A percentile compares a stretch with the other conserved stretches of the same genome.
phyloP scores from a whole-genome alignment of 2,113 vertebrate species.

The Alces alces region DNA sequence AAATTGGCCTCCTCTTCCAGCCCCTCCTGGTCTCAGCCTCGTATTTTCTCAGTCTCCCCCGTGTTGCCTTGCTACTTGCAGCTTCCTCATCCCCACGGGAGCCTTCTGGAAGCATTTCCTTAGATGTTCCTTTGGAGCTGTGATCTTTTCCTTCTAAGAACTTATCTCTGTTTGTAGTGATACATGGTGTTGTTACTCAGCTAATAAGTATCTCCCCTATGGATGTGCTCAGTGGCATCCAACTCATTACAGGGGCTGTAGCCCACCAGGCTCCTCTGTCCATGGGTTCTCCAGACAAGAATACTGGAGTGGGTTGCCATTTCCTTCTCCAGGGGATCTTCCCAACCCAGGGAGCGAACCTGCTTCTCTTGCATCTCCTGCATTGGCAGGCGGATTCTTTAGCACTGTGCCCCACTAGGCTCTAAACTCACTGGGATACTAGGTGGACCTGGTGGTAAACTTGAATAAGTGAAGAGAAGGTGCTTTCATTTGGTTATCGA shows the following conservation, averaged over 20 bases:
- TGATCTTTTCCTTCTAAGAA: neutral
- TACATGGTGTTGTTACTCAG: neutral
- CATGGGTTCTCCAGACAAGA: neutral
- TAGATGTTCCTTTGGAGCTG: neutral
- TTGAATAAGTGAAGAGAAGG: neutral
- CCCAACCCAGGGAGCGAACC: neutral
- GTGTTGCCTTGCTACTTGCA: neutral
- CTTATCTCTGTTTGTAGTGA: neutral
- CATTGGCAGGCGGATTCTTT: neutral
- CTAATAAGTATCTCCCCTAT: neutral
- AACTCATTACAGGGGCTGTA: neutral
- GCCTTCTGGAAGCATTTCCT: neutral
- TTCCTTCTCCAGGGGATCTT: neutral
- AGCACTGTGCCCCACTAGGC: neutral
- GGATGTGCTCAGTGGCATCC: neutral
- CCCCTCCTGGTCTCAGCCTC: neutral
- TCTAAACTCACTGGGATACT: neutral
- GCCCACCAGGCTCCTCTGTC: neutral
- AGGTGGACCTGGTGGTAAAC: neutral
- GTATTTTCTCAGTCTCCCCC: neutral
- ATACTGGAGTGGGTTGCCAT: neutral
- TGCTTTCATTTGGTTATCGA: neutral
- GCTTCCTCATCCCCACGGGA: neutral
- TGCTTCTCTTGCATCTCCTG: neutral
- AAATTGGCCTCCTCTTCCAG: neutral